phyloP scores from a whole-genome alignment of 2,113 vertebrate species.

The Cyprinodon tularosa region DNA sequence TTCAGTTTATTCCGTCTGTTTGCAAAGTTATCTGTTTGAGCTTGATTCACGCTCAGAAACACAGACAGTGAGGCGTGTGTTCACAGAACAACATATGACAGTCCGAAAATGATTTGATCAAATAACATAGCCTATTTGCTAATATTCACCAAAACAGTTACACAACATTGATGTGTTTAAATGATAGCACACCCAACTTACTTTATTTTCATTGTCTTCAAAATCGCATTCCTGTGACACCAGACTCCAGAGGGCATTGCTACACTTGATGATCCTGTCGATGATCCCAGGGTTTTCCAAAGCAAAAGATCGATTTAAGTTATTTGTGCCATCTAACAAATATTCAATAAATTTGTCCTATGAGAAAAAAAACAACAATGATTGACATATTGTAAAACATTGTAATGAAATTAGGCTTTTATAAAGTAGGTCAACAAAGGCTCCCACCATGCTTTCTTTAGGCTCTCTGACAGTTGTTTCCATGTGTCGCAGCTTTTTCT shows the following conservation, averaged over 20 bases:
- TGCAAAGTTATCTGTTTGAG: no score
- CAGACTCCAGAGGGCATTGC: conserved; percentile 52
- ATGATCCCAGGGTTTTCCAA: fast-evolving
- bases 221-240: conserved; percentile 51
- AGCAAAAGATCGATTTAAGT: fast-evolving
- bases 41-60: no score
- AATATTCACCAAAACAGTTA: background rate
- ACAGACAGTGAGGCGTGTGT: no score
- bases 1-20: no score
- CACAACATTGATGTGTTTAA: background rate
- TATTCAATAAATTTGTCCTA: conserved; percentile 26
- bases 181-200: conserved; percentile 22
- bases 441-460: background rate
- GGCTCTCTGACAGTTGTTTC: conserved; percentile 23
- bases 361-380: background rate
- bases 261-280: conserved; percentile 52
- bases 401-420: background rate
- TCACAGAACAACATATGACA: no score
- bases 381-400: background rate
- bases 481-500: background rate
- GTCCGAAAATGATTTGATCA: no score
- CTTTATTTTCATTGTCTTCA: background rate
- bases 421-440: background rate
- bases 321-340: background rate
- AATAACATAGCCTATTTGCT: no score